phyloP scores from a whole-genome alignment of 2,113 vertebrate genomes.

The Petromus typicus region DNA sequence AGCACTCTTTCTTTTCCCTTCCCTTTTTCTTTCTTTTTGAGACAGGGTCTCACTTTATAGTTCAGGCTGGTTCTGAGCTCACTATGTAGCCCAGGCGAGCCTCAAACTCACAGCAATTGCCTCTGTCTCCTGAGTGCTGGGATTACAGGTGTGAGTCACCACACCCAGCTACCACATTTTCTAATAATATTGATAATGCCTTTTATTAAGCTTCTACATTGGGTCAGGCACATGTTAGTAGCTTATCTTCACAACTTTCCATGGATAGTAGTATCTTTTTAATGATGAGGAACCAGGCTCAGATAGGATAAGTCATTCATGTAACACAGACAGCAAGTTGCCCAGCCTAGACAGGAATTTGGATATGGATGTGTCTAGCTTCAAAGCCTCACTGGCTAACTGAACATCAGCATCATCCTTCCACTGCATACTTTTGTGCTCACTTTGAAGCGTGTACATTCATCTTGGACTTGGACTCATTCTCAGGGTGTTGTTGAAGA shows the following conservation, averaged over 20 bases:
- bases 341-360: background rate
- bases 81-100: too few relatives aligned
- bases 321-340: background rate
- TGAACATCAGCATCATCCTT: background rate
- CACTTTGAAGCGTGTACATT: background rate
- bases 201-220: background rate
- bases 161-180: background rate
- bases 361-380: background rate
- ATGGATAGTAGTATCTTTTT: background rate
- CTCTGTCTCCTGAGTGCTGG: background rate
- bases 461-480: background rate
- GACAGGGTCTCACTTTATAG: too few relatives aligned
- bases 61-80: too few relatives aligned
- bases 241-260: background rate
- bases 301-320: background rate
- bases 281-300: background rate
- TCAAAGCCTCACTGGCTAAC: background rate
- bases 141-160: background rate
- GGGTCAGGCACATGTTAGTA: background rate
- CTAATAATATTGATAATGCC: background rate
- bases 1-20: too few relatives aligned
- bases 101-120: background rate
- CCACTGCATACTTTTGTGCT: background rate
- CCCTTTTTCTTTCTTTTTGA: too few relatives aligned
- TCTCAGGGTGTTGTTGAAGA: background rate